A percentile compares a stretch with the other conserved stretches of the same genome.
Conservation (phyloP, 2,888 invertebrate species). For the Pantelozetes paolii region DNA sequence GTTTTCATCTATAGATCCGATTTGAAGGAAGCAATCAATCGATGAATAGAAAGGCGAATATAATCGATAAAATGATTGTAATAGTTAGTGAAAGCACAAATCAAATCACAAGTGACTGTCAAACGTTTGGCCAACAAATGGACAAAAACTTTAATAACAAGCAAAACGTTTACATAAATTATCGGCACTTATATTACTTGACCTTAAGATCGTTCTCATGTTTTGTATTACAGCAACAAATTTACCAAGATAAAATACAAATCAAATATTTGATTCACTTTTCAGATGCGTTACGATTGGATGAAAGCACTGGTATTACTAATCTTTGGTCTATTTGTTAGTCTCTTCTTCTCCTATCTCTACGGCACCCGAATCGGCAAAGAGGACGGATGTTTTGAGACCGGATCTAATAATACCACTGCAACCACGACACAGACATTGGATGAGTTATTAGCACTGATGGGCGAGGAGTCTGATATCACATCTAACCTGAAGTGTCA, state of each 20-base stretch:
- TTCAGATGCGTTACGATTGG: neutral
- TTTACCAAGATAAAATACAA: too few species aligned
- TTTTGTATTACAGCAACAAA: too few species aligned
- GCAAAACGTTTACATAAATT: neutral
- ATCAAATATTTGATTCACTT: too few species aligned
- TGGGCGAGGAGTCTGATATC: neutral
- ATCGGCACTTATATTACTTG: conserved; percentile 18
- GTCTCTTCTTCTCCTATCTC: neutral
- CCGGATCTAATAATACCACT: neutral
- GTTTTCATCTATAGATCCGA: too few species aligned
- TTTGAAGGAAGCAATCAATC: too few species aligned
- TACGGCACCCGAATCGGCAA: neutral
- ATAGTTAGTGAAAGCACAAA: neutral
- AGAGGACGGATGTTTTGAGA: neutral
- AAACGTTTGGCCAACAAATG: neutral
- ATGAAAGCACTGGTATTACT: neutral
- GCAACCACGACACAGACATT: neutral
- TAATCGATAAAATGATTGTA: neutral
- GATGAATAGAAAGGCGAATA: too few species aligned
- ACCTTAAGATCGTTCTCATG: neutral
- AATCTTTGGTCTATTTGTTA: neutral
- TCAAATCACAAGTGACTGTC: neutral
- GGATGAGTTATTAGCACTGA: neutral
- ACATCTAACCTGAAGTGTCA: conserved; percentile 11
- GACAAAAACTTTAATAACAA: neutral